phyloP scores from a whole-genome alignment of 2,888 invertebrate species.

The Philereme vetulata region DNA sequence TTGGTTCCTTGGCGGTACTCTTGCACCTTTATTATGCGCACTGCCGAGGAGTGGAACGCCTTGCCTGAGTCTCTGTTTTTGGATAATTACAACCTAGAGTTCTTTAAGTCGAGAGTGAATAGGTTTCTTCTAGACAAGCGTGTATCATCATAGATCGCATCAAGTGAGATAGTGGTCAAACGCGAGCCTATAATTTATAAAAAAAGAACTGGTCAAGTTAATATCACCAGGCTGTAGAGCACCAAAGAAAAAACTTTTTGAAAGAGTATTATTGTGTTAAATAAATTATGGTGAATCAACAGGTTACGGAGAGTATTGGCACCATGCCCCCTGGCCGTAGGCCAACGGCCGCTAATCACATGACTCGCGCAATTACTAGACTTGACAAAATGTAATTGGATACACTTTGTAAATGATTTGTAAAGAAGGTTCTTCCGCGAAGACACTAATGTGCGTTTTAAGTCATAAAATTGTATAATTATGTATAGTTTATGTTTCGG shows the following conservation, averaged over 20 bases:
- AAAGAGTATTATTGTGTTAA: constrained; percentile 37
- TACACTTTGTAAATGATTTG: constrained; percentile 36
- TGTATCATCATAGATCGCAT: too few relatives aligned
- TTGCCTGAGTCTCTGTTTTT: too few relatives aligned
- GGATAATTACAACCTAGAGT: too few relatives aligned
- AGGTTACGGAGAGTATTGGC: constrained; percentile 65
- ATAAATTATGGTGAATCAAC: constrained; percentile 69
- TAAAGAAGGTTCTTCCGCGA: constrained; percentile 29
- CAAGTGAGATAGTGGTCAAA: too few relatives aligned
- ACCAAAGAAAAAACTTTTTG: background rate
- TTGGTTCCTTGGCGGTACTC: too few relatives aligned
- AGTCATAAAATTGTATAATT: constrained; percentile 1
- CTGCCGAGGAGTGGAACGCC: too few relatives aligned
- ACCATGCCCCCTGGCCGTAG: constrained; percentile 63
- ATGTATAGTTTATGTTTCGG: background rate
- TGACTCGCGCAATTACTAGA: constrained; percentile 55
- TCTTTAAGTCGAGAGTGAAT: too few relatives aligned
- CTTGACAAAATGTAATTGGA: constrained; percentile 51
- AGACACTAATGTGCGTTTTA: constrained; percentile 3
- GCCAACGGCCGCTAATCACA: constrained; percentile 65
- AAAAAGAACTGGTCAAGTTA: too few relatives aligned
- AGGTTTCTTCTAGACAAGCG: too few relatives aligned
- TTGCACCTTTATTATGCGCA: too few relatives aligned
- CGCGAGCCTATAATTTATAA: too few relatives aligned
- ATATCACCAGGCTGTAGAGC: too few relatives aligned